These are phyloP conservation scores for Augochlorella aurata DNA, from an alignment of 2,888 invertebrate species.

Conservation along the genomic window DNA sequence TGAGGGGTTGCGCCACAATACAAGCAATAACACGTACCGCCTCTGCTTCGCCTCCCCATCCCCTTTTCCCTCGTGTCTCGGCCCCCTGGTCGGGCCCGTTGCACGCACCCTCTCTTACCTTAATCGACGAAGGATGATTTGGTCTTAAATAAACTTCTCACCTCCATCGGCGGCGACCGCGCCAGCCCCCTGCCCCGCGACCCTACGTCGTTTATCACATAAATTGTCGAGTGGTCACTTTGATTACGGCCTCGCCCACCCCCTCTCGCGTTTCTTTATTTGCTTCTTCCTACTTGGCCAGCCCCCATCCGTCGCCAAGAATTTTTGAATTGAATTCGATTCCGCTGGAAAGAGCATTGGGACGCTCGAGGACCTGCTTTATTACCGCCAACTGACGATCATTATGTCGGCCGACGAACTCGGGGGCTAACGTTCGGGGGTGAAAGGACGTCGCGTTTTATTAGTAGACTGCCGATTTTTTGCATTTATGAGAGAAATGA, in stretches of 20 bases:
- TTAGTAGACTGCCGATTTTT: too few relatives aligned
- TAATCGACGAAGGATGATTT: constrained; percentile 81
- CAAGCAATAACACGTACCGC: constrained; percentile 80
- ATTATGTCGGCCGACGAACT: neutral
- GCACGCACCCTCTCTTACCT: constrained; percentile 76
- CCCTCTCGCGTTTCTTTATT: constrained; percentile 37
- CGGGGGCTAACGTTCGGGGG: neutral
- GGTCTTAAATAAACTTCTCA: constrained; percentile 82
- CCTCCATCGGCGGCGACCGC: constrained; percentile 67
- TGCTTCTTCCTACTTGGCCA: constrained; percentile 14
- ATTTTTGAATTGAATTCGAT: constrained; percentile 54
- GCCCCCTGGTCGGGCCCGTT: constrained; percentile 32
- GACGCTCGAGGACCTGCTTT: constrained; percentile 10
- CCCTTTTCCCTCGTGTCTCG: neutral
- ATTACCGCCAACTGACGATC: constrained; percentile 19
- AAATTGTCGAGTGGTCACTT: constrained; percentile 77
- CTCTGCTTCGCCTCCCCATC: constrained; percentile 52
- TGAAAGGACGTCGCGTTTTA: neutral
- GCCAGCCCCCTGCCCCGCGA: constrained; percentile 46
- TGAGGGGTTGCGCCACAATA: constrained; percentile 77
- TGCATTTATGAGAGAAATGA: too few relatives aligned
- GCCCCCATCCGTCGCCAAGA: constrained; percentile 11
- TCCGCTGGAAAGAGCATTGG: constrained; percentile 19
- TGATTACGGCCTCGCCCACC: constrained; percentile 65
- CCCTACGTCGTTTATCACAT: constrained; percentile 70